Evolutionary conservation across 2,888 invertebrate genomes (phyloP), one percentile per base, ranked within the genome.

Genomic region (Aphodius granarius): DNA sequence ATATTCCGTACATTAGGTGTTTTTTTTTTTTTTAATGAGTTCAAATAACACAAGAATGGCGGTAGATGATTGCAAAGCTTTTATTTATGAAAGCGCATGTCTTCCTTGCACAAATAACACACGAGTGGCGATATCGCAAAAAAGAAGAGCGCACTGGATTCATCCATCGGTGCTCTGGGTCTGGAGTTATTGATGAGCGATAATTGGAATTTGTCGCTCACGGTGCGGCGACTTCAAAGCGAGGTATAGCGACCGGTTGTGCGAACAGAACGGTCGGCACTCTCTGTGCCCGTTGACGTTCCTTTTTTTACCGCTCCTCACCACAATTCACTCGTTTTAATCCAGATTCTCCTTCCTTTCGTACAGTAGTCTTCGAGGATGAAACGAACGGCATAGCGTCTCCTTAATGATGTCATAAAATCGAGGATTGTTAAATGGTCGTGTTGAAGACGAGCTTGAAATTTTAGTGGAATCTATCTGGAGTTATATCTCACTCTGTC

Each of bases 141-240:
- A 43, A 23, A 43, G n/a, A 43, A 43, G 43, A 43, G 43, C 13
- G 43, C 6, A 43, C 43, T 43, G 43, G 43, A 43, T 43, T 43
- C 43, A 43, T 43, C 43, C 9, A 13, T 43, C 43, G 43, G 43
- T 43, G 13, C 43, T 23, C 23, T 0, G 43, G 13, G 43, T 43
- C 43, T n/a, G 43, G 68, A 43, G 66, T 73, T 73, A 73, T 73
- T 73, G 66, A 73, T 73, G 73, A 66, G 73, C 66, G 43, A 68
- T 66, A 62, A 66, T 66, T 66, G 66, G 66, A 73, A 73, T 73
- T 73, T 73, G 73, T 73, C 73, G 73, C 73, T 73, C 43, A 23
- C 68, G 68, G 23, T 43, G 73, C 73, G 73, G 73, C 73, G 23
- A 73, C 23, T 68, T 66, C 68, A 73, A 73, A 73, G 43, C 19